Base-by-base conservation (phyloP, 2,113 vertebrate genomes). In the Calyptommatus sinebrachiatus region DNA sequence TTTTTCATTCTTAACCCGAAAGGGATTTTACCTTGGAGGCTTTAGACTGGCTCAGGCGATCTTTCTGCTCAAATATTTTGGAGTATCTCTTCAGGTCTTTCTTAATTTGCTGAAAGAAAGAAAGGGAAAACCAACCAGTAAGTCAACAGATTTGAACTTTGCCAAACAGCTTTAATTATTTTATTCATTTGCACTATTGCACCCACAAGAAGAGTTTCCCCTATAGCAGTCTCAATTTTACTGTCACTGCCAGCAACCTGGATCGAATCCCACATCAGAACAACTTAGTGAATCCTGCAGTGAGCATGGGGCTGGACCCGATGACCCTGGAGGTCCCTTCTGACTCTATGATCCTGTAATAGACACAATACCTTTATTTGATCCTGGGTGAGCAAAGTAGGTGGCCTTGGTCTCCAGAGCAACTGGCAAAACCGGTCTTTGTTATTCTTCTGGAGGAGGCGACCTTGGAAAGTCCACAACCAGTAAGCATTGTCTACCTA, bases 1-100 rank as follows among this genome's bases (percentile, higher is more conserved):
- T 9, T 50, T 50, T 50, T 5, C 1, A 11, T 50, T 50, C 12
- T 50, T 50, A 65, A 35, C 45, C 26, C 9, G 8, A 0, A 35
- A 80, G 75, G 14, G 1, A 1, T 45, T 94, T 91, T 91, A 98
- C 98, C 97, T 99, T 99, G 4, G 98, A 99, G 57, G 98, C 98
- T 95, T 99, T 99, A 79, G 98, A 97, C 84, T 99, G 98, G 92
- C 98, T 99, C 89, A 99, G 88, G 80, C 98, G 98, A 95, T 99
- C 98, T 90, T 99, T 99, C 95, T 99, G 98, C 88, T 99, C 98
- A 92, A 99, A 99, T 91, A 99, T 99, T 95, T 99, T 99, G 1
- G 98, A 99, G 83, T 99, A 99, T 77, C 97, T 99, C 95, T 99
- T 99, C 83, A 99, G 95, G 83, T 99, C 98, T 88, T 99, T 99